These are phyloP conservation scores for Vanessa tameamea DNA, from an alignment of 1,140 invertebrate genomes.

Conservation along the genomic window DNA sequence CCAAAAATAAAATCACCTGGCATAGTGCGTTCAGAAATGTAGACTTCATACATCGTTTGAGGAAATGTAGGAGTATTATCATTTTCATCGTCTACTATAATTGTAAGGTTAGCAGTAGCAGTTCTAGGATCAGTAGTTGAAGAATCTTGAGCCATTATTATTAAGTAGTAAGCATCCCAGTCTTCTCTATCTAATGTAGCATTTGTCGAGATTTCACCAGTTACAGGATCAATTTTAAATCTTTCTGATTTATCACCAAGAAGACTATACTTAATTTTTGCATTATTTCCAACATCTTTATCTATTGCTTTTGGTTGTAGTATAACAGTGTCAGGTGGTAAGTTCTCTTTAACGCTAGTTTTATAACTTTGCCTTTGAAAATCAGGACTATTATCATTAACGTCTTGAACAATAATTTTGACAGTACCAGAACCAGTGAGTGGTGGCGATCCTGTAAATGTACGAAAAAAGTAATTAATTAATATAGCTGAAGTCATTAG, in stretches of 20 bases:
- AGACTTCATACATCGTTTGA: slow-evolving; percentile 86
- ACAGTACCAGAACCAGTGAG: slow-evolving; percentile 94
- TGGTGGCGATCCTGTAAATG: slow-evolving; percentile 89
- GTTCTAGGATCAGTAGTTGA: slow-evolving; percentile 90
- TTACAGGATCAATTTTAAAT: slow-evolving; percentile 88
- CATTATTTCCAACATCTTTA: slow-evolving; percentile 91
- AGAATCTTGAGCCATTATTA: slow-evolving; percentile 92
- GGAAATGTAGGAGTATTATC: slow-evolving; percentile 92
- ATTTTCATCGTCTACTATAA: slow-evolving; percentile 90
- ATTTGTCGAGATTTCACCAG: slow-evolving; percentile 88
- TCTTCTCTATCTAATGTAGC: slow-evolving; percentile 90
- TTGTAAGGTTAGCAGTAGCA: slow-evolving; percentile 89
- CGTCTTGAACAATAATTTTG: slow-evolving; percentile 93
- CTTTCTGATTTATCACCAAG: slow-evolving; percentile 89
- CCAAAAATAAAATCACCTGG: slow-evolving; percentile 93
- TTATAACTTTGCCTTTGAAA: slow-evolving; percentile 90
- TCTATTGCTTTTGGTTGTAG: slow-evolving; percentile 88
- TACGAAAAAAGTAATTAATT: slow-evolving; percentile 35
- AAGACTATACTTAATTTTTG: slow-evolving; percentile 90
- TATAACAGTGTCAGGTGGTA: slow-evolving; percentile 86
- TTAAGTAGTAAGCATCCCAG: slow-evolving; percentile 87
- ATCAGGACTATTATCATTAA: slow-evolving; percentile 95
- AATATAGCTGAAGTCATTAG: too few species aligned
- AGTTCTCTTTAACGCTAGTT: slow-evolving; percentile 89
- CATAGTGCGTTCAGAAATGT: slow-evolving; percentile 88